Evolutionary conservation across 37 sponge, comb jelly and placozoan species (phyloP), one percentile per base, ranked within the genome.

Genomic region (Geodia barretti): DNA sequence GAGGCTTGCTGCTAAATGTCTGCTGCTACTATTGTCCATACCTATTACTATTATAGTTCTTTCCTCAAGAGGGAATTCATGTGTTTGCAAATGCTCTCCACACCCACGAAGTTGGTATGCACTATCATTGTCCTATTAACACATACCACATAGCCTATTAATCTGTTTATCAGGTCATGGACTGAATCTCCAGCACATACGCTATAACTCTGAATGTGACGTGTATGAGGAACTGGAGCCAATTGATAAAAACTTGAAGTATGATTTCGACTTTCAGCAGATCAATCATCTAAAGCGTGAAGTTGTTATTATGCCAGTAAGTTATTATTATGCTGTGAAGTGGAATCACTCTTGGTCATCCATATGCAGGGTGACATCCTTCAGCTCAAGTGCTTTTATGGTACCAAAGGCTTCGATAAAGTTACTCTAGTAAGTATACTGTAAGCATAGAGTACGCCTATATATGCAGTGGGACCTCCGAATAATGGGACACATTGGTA

Each of bases 211-310:
- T 42, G 74, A 73, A 59, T 73, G 74, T 41, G 54, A 29, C 8
- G 58, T 9, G 24, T 42, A 4, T 4, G 74, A 73, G 54, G 74
- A 81, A 41, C 38, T 68, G 1, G 62, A 60, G 20, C 76, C 76
- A 2, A 67, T 90, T 65, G 85, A 90, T 58, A 42, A 69, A 32
- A 85, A 90, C 30, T 66, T 63, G 36, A 79, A 81, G n/a, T 90
- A 90, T 68, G 91, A 90, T 59, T 85, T 85, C 77, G 77, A 90
- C 59, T 90, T 85, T 70, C 91, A 90, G 61, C 82, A 87, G 8
- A 41, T 69, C 60, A 60, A 3, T 3, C 68, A 83, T 62, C 65
- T 83, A 4, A 41, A 64, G 7, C 4, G 34, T 30, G 75, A 83
- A 39, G 60, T 64, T 21, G 39, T 41, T 3, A 68, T 83, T 9